Evolutionary conservation across 2,113 vertebrate genomes (phyloP), one percentile per base, ranked within the genome.

Genomic region (Eupsittula cactorum): DNA sequence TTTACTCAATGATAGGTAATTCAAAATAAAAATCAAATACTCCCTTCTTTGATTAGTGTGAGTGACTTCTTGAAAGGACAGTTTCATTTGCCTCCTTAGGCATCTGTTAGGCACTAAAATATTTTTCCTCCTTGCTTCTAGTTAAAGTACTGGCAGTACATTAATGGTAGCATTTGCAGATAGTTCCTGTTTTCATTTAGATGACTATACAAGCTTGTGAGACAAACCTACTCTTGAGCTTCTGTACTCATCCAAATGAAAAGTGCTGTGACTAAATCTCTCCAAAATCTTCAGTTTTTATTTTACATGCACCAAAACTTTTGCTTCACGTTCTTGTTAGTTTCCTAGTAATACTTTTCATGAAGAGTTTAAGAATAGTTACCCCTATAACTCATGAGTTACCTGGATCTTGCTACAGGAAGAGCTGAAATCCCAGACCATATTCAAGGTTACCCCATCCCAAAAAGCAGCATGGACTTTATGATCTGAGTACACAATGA

Each of bases 401-500:
- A 98, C 98, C 97, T 97, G 92, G 57, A 77, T 94, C 44, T 94
- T 77, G 86, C 52, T 89, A 88, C 19, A 69, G 64, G 81, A 94
- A 90, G 95, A 96, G 59, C 35, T 85, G 47, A 96, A 98, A 94
- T 97, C 88, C 98, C 98, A 98, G n/a, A 97, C 84, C 90, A 98
- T 95, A 68, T 92, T 98, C 57, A 98, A 49, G 42, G 93, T 82
- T 31, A 95, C 31, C 3, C 98, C 97, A 91, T 98, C 97, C 68
- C 93, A 87, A 96, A 98, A 98, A 62, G 60, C 11, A 88, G 91
- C 97, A 73, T 95, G 88, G 52, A 98, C 95, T 96, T 97, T 98
- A 84, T 98, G 91, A 96, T 98, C 98, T 2, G 98, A 98, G 70
- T 98, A 98, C 5, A 97, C 97, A 35, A 96, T 3, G 16, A 98